These are phyloP conservation scores for Lasiurus borealis DNA, from an alignment of 2,113 vertebrate species.

Conservation along the genomic window DNA sequence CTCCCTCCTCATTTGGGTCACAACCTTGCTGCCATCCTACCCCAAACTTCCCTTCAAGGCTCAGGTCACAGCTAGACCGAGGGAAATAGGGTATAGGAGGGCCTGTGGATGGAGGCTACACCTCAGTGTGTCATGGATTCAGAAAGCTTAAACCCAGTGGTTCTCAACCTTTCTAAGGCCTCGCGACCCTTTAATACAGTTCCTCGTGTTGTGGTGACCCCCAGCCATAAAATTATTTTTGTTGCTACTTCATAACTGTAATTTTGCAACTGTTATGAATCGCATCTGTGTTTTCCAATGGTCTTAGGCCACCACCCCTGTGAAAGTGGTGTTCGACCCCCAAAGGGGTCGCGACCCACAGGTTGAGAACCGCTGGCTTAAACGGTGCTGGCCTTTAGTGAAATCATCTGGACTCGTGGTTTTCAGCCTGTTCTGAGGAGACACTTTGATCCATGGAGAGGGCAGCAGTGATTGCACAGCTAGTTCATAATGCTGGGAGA, in stretches of 20 bases:
- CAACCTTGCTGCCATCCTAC: not conserved
- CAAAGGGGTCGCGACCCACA: too few relatives aligned
- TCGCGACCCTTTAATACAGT: too few relatives aligned
- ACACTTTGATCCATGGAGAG: not conserved
- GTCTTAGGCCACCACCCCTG: too few relatives aligned
- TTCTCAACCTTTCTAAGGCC: too few relatives aligned
- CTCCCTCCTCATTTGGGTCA: accelerated
- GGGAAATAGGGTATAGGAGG: not conserved
- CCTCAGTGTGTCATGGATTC: not conserved
- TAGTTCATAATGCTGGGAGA: not conserved
- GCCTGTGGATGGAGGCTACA: not conserved
- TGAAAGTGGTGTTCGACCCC: too few relatives aligned
- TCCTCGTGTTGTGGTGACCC: too few relatives aligned
- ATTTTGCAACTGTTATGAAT: too few relatives aligned
- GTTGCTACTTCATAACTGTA: too few relatives aligned
- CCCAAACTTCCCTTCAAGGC: not conserved
- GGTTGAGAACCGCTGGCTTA: not conserved
- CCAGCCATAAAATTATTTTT: too few relatives aligned
- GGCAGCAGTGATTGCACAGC: not conserved
- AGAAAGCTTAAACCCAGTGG: not conserved
- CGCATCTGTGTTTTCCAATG: too few relatives aligned
- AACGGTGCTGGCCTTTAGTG: not conserved
- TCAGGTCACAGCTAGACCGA: not conserved
- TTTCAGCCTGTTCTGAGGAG: conserved; percentile 30
- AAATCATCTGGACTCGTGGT: not conserved